A percentile compares a stretch with the other conserved stretches of the same genome.
Evolutionary conservation across 1,140 invertebrate genomes (phyloP).

Genomic region (Linepithema humile): DNA sequence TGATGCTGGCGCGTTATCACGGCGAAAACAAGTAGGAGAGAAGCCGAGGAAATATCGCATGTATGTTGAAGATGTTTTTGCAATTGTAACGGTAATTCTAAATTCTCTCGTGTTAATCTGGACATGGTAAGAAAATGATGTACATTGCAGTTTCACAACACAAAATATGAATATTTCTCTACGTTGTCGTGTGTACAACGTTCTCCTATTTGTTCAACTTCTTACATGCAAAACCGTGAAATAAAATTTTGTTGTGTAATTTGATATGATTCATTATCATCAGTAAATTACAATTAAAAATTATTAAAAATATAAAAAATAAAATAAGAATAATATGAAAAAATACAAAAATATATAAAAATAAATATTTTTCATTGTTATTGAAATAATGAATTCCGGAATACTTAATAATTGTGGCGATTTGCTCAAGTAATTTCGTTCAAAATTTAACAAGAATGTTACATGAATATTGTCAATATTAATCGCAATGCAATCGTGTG

Average conservation of each 20-base stretch:
- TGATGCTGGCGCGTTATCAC: conserved; percentile 34
- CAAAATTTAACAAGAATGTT: background rate
- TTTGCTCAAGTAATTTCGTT: background rate
- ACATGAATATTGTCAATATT: background rate
- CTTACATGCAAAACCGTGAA: background rate
- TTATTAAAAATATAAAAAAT: too few species aligned
- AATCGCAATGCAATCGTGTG: too few species aligned
- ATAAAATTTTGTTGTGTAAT: background rate
- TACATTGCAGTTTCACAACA: background rate
- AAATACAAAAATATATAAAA: too few species aligned
- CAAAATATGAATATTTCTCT: background rate
- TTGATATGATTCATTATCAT: background rate
- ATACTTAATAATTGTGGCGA: background rate
- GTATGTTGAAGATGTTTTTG: background rate
- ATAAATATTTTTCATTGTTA: background rate
- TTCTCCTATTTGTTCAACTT: background rate
- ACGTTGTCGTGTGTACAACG: background rate
- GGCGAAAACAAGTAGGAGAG: background rate
- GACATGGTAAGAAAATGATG: background rate
- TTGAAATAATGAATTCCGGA: background rate
- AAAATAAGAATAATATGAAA: too few species aligned
- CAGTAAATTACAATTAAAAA: background rate
- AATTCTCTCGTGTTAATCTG: background rate
- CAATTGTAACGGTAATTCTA: background rate
- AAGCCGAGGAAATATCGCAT: background rate